phyloP scores from a whole-genome alignment of 2,113 vertebrate species.

The Cyprinus carpio region DNA sequence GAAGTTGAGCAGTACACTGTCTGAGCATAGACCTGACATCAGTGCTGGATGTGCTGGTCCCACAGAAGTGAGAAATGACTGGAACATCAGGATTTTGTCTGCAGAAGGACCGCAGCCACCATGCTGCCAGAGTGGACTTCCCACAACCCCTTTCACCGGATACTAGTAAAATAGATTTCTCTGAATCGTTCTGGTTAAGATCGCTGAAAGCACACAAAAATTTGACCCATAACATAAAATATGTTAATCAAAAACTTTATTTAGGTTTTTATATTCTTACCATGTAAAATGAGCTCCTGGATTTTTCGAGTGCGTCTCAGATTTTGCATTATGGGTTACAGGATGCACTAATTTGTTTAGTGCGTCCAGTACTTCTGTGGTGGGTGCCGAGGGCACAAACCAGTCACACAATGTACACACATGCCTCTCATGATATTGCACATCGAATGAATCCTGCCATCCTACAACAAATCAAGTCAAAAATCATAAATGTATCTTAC shows the following conservation, averaged over 20 bases:
- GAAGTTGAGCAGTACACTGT: constrained; percentile 59
- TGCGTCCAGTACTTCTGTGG: constrained; percentile 51
- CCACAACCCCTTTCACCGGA: constrained; percentile 67
- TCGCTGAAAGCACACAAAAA: constrained; percentile 3
- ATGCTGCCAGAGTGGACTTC: constrained; percentile 64
- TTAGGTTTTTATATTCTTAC: background rate
- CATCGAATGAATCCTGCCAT: constrained; percentile 24
- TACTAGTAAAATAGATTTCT: constrained; percentile 63
- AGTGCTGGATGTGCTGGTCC: constrained; percentile 59
- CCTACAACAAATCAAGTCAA: background rate
- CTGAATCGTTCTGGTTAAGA: background rate
- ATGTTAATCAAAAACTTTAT: background rate
- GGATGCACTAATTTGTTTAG: constrained; percentile 57
- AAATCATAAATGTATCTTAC: background rate
- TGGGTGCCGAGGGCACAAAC: constrained; percentile 63
- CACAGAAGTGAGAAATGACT: constrained; percentile 62
- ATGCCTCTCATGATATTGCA: constrained; percentile 53
- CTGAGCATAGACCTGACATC: constrained; percentile 62
- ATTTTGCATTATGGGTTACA: constrained; percentile 23
- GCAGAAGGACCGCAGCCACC: constrained; percentile 62
- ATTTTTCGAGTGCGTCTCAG: background rate
- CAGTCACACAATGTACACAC: constrained; percentile 50
- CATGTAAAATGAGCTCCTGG: background rate
- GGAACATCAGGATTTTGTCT: constrained; percentile 32
- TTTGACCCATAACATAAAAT: too few relatives aligned